Evolutionary conservation across 2,797 vertebrate genomes (phyloP).

Genomic region (Cichlasoma orientale): DNA sequence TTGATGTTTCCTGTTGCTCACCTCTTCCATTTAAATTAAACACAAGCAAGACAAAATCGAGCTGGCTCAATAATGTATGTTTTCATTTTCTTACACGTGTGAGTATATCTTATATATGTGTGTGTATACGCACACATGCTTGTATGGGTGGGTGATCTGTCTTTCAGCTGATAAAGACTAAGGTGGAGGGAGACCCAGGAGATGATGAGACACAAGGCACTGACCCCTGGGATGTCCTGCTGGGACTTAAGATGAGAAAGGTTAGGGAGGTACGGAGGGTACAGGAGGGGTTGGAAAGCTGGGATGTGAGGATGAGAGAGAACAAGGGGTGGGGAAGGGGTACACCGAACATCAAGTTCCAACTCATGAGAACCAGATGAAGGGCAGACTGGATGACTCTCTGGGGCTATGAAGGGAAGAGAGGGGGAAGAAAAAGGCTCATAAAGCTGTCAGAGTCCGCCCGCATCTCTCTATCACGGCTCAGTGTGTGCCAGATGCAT

Average conservation of each 20-base stretch:
- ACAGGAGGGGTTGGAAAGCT: slow-evolving; percentile 8
- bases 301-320: slow-evolving; percentile 26
- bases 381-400: slow-evolving; percentile 72
- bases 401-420: slow-evolving; percentile 66
- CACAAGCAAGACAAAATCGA: not conserved
- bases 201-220: slow-evolving; percentile 67
- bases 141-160: slow-evolving; percentile 45
- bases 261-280: slow-evolving; percentile 33
- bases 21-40: not conserved
- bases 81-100: not conserved
- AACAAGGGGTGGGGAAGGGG: slow-evolving; percentile 49
- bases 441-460: slow-evolving; percentile 77
- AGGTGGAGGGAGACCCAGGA: slow-evolving; percentile 40
- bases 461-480: slow-evolving; percentile 72
- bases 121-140: not conserved
- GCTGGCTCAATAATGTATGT: not conserved
- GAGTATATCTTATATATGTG: not conserved
- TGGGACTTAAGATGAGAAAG: slow-evolving; percentile 60
- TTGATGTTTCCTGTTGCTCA: not conserved
- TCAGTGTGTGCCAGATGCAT: slow-evolving; percentile 58
- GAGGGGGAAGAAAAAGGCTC: slow-evolving; percentile 63
- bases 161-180: slow-evolving; percentile 32
- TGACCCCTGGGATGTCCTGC: slow-evolving; percentile 65
- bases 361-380: slow-evolving; percentile 82
- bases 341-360: slow-evolving; percentile 51